Evolutionary conservation across 2,797 vertebrate species (phyloP).

Genomic region (Sebastes matsubarae): DNA sequence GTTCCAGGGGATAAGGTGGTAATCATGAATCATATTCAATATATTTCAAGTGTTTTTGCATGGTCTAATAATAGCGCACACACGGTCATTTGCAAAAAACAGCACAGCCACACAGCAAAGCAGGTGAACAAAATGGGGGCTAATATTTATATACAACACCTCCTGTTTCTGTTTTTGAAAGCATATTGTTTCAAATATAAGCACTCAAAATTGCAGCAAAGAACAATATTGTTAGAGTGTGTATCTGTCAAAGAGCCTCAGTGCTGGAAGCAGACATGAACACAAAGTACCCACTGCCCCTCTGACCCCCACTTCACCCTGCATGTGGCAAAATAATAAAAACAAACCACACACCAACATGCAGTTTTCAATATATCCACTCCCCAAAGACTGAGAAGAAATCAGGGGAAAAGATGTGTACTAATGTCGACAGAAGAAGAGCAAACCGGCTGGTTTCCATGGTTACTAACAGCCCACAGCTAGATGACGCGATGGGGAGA

Average conservation of each 20-base stretch:
- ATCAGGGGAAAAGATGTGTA: constrained; percentile 4
- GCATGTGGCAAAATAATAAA: neutral
- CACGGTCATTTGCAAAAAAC: neutral
- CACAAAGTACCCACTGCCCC: neutral
- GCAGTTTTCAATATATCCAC: neutral
- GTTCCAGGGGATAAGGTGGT: neutral
- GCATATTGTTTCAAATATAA: neutral
- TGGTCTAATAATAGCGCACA: neutral
- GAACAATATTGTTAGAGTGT: neutral
- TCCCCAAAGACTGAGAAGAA: neutral
- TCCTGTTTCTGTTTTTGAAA: neutral
- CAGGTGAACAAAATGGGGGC: neutral
- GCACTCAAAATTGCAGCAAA: neutral
- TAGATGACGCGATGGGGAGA: constrained; percentile 53
- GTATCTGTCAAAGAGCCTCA: neutral
- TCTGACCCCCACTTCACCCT: neutral
- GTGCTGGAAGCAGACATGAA: neutral
- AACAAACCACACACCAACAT: neutral
- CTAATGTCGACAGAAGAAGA: constrained; percentile 42
- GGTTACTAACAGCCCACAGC: constrained; percentile 69
- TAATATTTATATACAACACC: neutral
- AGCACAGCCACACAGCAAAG: neutral
- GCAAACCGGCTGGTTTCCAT: constrained; percentile 72
- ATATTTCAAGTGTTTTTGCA: neutral
- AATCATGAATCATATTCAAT: neutral